These are phyloP conservation scores for Lamellibrachia luymesi DNA, from an alignment of 1,140 invertebrate species.

Conservation along the genomic window DNA sequence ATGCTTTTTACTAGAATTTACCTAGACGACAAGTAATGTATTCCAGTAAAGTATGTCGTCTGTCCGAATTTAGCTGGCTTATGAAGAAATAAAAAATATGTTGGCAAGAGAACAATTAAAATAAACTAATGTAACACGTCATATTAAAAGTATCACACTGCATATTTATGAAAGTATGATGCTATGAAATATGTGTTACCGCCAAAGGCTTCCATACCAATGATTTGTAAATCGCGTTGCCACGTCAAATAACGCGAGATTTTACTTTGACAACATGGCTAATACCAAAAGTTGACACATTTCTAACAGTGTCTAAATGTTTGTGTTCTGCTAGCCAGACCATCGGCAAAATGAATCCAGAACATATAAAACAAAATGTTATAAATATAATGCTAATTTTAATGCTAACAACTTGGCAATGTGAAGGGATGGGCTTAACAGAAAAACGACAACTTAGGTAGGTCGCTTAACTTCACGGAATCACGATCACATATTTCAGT, in stretches of 20 bases:
- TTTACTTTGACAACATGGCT: not conserved
- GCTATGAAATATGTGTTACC: too few species aligned
- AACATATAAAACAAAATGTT: not conserved
- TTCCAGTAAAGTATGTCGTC: too few species aligned
- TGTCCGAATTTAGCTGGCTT: too few species aligned
- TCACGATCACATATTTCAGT: too few species aligned
- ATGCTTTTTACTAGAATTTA: too few species aligned
- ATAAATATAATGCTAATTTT: not conserved
- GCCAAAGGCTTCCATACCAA: not conserved
- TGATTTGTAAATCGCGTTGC: not conserved
- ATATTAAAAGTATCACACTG: too few species aligned
- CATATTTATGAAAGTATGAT: too few species aligned
- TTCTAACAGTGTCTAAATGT: not conserved
- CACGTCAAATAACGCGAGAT: not conserved
- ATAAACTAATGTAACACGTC: too few species aligned
- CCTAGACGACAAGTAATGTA: too few species aligned
- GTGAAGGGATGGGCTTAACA: conserved; percentile 3
- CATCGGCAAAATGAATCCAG: not conserved
- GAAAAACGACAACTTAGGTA: conserved; percentile 5
- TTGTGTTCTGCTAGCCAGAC: not conserved
- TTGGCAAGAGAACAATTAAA: too few species aligned
- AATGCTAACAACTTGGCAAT: not conserved
- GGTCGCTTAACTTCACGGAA: not conserved
- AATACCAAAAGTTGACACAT: not conserved
- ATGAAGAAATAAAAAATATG: too few species aligned